phyloP scores from a whole-genome alignment of 2,888 invertebrate species.

The Eristalis tenax region DNA sequence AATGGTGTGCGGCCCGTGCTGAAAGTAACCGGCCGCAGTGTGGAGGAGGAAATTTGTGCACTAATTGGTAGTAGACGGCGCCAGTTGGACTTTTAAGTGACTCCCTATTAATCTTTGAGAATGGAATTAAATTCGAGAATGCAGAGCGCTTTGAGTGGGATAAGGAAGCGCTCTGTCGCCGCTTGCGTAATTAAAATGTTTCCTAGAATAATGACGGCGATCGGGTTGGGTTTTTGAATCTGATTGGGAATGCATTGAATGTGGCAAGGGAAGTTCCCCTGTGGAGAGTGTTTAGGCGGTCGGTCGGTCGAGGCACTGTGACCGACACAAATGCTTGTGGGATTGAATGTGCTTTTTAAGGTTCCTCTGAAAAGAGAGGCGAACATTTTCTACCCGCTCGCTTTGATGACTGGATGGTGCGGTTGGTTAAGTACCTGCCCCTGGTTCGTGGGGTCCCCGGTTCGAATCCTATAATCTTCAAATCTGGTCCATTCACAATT shows the following conservation, averaged over 20 bases:
- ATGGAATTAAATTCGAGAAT: constrained; percentile 22
- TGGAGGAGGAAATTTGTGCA: constrained; percentile 48
- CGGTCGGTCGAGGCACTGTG: too few relatives aligned
- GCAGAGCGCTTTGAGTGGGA: not conserved
- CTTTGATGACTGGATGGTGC: too few relatives aligned
- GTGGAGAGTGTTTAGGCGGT: too few relatives aligned
- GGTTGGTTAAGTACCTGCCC: too few relatives aligned
- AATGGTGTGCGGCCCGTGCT: constrained; percentile 26
- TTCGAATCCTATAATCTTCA: too few relatives aligned
- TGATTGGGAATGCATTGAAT: not conserved
- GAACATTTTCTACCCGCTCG: too few relatives aligned
- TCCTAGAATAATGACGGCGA: not conserved
- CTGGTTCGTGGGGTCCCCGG: too few relatives aligned
- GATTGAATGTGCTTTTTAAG: too few relatives aligned
- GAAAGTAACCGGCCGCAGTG: constrained; percentile 14
- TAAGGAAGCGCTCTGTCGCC: not conserved
- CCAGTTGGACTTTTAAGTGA: constrained; percentile 52
- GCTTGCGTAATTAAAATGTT: not conserved
- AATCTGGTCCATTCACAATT: too few relatives aligned
- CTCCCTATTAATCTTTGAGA: constrained; percentile 19
- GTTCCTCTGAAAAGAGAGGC: too few relatives aligned
- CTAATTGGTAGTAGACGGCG: constrained; percentile 59
- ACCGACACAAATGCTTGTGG: not conserved
- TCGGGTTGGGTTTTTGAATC: not conserved
- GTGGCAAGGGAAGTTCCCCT: too few relatives aligned